These are phyloP conservation scores for Yasuhikotakia modesta DNA, from an alignment of 2,797 vertebrate genomes.

Conservation along the genomic window DNA sequence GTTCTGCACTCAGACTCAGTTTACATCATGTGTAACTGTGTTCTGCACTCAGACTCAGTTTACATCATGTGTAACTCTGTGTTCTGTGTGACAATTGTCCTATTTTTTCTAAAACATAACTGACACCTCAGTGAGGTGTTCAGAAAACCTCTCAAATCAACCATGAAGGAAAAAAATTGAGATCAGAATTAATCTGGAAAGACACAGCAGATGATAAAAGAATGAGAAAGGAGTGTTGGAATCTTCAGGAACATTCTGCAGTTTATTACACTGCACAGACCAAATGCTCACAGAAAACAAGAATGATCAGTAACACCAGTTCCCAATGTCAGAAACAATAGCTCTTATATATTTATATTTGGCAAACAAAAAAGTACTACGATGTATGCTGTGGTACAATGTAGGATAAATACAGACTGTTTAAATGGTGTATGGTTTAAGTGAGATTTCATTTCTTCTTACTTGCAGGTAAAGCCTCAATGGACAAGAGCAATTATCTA, in stretches of 20 bases:
- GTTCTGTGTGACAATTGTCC: too few species aligned
- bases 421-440: background rate
- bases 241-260: conserved; percentile 43
- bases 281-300: conserved; percentile 21
- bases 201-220: background rate
- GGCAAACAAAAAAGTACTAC: background rate
- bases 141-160: too few species aligned
- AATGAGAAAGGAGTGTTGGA: conserved; percentile 25
- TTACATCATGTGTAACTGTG: too few species aligned
- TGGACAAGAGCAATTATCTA: background rate
- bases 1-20: too few species aligned
- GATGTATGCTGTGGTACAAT: background rate
- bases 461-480: too few species aligned
- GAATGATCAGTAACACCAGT: background rate
- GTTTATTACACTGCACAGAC: conserved; percentile 41
- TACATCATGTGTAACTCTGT: too few species aligned
- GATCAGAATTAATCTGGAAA: too few species aligned
- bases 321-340: conserved; percentile 6
- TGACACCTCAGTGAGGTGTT: too few species aligned
- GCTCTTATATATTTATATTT: background rate
- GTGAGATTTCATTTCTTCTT: too few species aligned
- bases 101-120: too few species aligned
- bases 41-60: too few species aligned
- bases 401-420: background rate
- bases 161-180: too few species aligned